Base-by-base conservation (phyloP, 2,113 vertebrate species). In the Penelope pileata region DNA sequence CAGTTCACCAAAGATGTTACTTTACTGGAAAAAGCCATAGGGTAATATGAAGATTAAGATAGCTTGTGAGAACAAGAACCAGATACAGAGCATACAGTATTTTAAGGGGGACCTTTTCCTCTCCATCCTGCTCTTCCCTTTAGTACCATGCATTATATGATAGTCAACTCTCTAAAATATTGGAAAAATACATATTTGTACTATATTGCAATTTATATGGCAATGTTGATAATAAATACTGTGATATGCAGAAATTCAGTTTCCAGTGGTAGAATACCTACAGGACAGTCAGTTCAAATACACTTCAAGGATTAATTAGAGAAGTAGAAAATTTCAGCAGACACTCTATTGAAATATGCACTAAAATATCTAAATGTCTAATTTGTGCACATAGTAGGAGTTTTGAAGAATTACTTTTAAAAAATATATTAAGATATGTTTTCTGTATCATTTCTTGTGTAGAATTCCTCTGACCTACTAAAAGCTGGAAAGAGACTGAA, bases 361-460 rank as follows among this genome's bases (percentile, higher is more conserved):
- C 4, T 64, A 1, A 22, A n/a, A n/a, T n/a, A n/a, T n/a, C n/a
- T n/a, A n/a, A n/a, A n/a, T n/a, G n/a, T n/a, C 68, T 76, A 64
- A 43, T 48, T 66, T 74, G 17, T 72, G 30, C 12, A 34, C 23
- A 16, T 0, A 0, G 34, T 27, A 81, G 8, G 26, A 50, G 18
- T 4, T 62, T 30, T 68, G 23, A 5, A 51, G 1, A 69, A 29
- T 2, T 30, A 7, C 1, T 36, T 58, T 47, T 1, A 4, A 5
- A 15, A 70, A 16, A 23, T 30, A 26, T 17, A 45, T 51, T 48
- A 22, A 27, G 2, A 5, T 29, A 0, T 27, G 16, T 45, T 73
- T 84, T 54, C 43, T 59, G 38, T 66, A 42, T 54, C 0, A 36
- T 64, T 78, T 62, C 6, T 12, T 32, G 9, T 10, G 5, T 23